Evolutionary conservation across 2,888 invertebrate genomes (phyloP), one percentile per base, ranked within the genome.

Genomic region (Drosophila birchii): DNA sequence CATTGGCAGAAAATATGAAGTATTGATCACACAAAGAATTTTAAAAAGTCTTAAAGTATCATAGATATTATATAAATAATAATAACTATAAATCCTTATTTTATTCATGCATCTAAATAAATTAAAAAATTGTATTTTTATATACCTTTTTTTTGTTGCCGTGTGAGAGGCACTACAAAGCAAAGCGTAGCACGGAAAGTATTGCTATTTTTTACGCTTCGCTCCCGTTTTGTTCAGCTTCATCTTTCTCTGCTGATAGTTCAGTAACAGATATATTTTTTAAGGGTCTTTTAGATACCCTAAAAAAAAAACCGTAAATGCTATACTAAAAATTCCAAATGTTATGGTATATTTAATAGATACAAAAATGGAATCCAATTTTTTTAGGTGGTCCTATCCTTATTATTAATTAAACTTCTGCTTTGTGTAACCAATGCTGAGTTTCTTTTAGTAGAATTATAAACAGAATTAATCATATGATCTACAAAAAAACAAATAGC

Each of bases 111-210:
- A 43, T 18, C 2, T 18, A 5, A 1, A 5, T 18, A 5, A 1
- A 7, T 20, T 43, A 12, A 20, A 3, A 14, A 7, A 43, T 12
- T 1, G n/a, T 43, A 26, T 26, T 36, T 34, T n/a, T 23, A 8
- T 29, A 7, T 6, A 41, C 8, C 16, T 1, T 11, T 54, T 8
- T 8, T 11, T 47, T 43, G 36, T n/a, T 56, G 1, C 20, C 7
- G 64, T 51, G 64, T 39, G 49, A 45, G 49, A 45, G 18, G 54
- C 67, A 67, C 68, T 70, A 80, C 80, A 86, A 83, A 86, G 80
- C 76, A 78, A 77, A 49, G 47, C 81, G 75, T 9, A 16, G 34
- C 79, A 83, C 84, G 89, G 80, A 89, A 90, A 88, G 85, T 85
- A 90, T 89, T 89, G 85, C 79, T 78, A 87, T 79, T 77, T 76